Base-by-base conservation (phyloP, 2,113 vertebrate species). In the Meleagris gallopavo region DNA sequence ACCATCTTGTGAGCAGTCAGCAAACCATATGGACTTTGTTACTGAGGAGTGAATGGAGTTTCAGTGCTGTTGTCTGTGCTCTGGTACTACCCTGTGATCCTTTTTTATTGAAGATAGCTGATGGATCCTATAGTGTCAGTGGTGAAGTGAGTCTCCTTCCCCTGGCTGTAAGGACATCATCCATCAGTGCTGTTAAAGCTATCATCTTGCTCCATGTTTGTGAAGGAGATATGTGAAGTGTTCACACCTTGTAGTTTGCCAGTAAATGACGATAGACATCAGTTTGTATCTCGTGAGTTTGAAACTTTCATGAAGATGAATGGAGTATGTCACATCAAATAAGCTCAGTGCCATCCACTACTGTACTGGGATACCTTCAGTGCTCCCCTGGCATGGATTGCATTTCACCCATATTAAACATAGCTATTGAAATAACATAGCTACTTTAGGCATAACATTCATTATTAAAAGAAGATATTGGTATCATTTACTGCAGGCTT, bases 281-380 rank as follows among this genome's bases (percentile, higher is more conserved):
- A 83, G 93, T 89, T 92, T 91, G 50, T 85, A 80, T 79, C 75
- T 94, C 60, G n/a, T 67, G 89, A 94, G 82, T 92, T 92, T 91
- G 78, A 94, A 95, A 94, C 78, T 94, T 94, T 94, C 85, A 94
- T 89, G 91, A 96, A 97, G 93, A 97, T 86, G 87, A 94, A 95
- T 96, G 89, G 91, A 92, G 17, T 40, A 34, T 94, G 87, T 94
- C 91, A 93, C 58, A 87, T 80, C 86, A 93, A 95, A 94, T 94
- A 92, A 95, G 27, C 78, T 87, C 67, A 70, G 21, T 71, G 75
- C 38, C 69, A 48, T 95, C 61, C 85, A 57, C 57, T 78, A 19
- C 72, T 58, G 65, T 78, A 25, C 18, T 2, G 5, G 69, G 91
- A 91, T 78, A 43, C n/a, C 78, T 86, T 65, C 76, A 46, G 73